Evolutionary conservation across 2,113 vertebrate genomes (phyloP).

Genomic region (Fregata magnificens): DNA sequence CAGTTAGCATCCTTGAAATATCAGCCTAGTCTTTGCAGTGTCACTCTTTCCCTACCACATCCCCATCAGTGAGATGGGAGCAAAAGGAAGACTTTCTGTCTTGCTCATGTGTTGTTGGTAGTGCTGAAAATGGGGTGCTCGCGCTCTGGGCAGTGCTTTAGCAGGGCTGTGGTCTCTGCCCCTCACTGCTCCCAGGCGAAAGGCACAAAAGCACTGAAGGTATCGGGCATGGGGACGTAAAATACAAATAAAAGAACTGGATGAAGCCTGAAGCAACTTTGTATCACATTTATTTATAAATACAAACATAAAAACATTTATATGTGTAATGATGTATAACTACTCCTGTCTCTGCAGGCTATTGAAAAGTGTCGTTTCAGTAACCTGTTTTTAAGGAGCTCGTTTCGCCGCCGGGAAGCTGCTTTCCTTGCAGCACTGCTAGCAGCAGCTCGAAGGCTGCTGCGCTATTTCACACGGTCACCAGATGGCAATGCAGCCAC

Average conservation of each 20-base stretch:
- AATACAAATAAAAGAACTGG: not conserved
- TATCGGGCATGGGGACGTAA: rapidly evolving
- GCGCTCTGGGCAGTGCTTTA: not conserved
- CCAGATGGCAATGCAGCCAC: not conserved
- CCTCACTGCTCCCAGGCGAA: not conserved
- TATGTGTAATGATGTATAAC: rapidly evolving
- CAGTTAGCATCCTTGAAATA: not conserved
- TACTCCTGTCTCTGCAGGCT: rapidly evolving
- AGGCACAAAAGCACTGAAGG: not conserved
- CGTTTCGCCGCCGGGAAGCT: rapidly evolving
- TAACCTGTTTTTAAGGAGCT: rapidly evolving
- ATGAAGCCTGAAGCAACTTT: not conserved
- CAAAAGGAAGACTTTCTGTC: not conserved
- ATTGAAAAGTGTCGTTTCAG: rapidly evolving
- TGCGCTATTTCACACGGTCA: not conserved
- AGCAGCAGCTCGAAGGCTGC: not conserved
- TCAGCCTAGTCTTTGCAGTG: rapidly evolving
- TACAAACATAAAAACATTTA: rapidly evolving
- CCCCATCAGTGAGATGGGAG: rapidly evolving
- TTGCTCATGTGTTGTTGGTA: rapidly evolving
- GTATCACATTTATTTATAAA: rapidly evolving
- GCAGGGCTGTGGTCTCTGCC: not conserved
- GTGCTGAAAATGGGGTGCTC: not conserved
- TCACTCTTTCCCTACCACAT: not conserved
- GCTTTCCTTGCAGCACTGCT: rapidly evolving